A percentile compares a stretch with the other conserved stretches of the same genome.
These are phyloP conservation scores for Lethenteron camtschaticum DNA, from an alignment of 2,113 vertebrate genomes.

Conservation along the genomic window DNA sequence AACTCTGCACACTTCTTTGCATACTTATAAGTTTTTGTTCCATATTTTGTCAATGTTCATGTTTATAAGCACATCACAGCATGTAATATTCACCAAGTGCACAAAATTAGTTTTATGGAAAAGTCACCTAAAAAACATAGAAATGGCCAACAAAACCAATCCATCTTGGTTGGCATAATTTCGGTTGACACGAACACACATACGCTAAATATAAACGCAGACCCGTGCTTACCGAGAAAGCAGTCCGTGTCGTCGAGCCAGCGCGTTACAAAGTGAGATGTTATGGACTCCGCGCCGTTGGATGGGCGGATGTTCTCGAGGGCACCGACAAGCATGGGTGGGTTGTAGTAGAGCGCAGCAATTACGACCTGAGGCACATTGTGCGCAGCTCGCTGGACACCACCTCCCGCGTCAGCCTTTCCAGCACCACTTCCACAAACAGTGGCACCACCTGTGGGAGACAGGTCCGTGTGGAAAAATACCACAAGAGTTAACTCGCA, in stretches of 20 bases:
- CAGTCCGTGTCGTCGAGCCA: slow-evolving; percentile 98
- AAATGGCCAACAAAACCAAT: too few relatives aligned
- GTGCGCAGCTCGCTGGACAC: slow-evolving; percentile 95
- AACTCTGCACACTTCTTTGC: too few relatives aligned
- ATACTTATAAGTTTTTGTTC: too few relatives aligned
- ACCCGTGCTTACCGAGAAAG: slow-evolving; percentile 55
- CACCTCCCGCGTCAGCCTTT: slow-evolving; percentile 83
- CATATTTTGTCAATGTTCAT: too few relatives aligned
- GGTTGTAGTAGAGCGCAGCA: slow-evolving; percentile 85
- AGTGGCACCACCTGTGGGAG: slow-evolving; percentile 55
- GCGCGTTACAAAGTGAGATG: slow-evolving; percentile 89
- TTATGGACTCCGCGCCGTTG: slow-evolving; percentile 85
- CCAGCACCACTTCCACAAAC: slow-evolving; percentile 79
- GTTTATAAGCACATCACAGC: too few relatives aligned
- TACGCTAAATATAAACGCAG: too few relatives aligned
- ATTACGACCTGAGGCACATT: slow-evolving; percentile 99
- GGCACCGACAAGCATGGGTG: slow-evolving; percentile 70
- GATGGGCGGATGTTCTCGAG: slow-evolving; percentile 90
- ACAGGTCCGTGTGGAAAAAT: slow-evolving; percentile 9
- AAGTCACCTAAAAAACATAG: too few relatives aligned
- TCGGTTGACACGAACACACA: too few relatives aligned
- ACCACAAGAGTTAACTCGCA: neutral
- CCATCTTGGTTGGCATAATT: too few relatives aligned
- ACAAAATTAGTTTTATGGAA: too few relatives aligned
- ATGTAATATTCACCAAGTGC: too few relatives aligned